Base-by-base conservation (phyloP, 1,140 invertebrate genomes). In the Cardiocondyla obscurior region DNA sequence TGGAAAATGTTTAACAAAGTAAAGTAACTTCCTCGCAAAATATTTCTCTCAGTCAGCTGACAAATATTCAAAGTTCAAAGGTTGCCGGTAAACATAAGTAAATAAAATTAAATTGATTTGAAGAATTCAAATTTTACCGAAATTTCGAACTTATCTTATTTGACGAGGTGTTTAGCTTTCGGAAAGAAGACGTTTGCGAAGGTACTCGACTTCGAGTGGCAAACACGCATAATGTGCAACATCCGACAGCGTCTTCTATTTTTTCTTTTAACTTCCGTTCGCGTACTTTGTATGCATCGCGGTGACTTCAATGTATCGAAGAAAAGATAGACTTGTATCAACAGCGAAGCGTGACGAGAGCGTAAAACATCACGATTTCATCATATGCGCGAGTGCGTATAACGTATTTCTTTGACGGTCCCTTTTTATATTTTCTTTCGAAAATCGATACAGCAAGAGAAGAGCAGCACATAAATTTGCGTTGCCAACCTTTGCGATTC, bases 181-280 rank as follows among this genome's bases (percentile, higher is more conserved):
- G 19, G 25, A 28, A 74, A 42, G 22, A 42, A 64, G 33, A 67
- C 28, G 44, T 65, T 58, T 77, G 12, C 57, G 10, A 53, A 81
- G 25, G 14, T 81, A 44, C 30, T 58, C 55, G 53, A 25, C 53
- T 30, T 72, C 22, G 67, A 81, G 39, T 46, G 28, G 65, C 36
- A 72, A 81, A 72, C 67, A 58, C 19, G 65, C 51, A 81, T 81
- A 81, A 81, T 81, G 67, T 25, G 39, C 10, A 33, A 81, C 39
- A 58, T 72, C 65, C 65, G 65, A 72, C 77, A 58, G 14, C 67
- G 19, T 81, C 77, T 46, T 81, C 62, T 30, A 33, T 39, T 58
- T 70, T 39, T 58, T 49, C 64, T 33, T 69, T 25, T 42, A 72
- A 73, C 64, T 73, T 73, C 77, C 55, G 49, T 25, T 57, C 53